phyloP scores from a whole-genome alignment of 53 echinoderm and acorn worm genomes.

The Luidia sarsii region DNA sequence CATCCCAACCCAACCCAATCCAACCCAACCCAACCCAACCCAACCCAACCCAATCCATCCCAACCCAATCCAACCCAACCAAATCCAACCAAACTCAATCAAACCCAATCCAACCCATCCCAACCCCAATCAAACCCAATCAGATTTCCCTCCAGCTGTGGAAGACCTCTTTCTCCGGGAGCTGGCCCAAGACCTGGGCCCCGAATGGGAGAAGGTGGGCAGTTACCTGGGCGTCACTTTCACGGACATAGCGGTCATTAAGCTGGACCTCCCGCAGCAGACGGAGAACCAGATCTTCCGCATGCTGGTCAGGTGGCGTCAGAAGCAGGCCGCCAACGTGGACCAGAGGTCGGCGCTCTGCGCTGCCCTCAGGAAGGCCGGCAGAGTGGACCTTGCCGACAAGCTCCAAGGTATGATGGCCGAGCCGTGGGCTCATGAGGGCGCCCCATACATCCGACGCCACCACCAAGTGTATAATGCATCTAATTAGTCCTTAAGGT shows the following conservation, averaged over 20 bases:
- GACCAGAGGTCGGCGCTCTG: background rate
- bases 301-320: background rate
- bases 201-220: slow-evolving; percentile 2
- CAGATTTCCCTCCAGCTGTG: background rate
- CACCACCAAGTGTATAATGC: no score
- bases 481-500: no score
- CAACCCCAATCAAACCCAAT: no score
- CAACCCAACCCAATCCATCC: no score
- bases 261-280: background rate
- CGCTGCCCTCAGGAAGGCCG: background rate
- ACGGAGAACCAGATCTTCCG: slow-evolving; percentile 27
- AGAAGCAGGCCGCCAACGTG: background rate
- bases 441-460: no score
- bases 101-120: no score
- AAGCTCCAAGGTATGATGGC: background rate
- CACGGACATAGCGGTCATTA: background rate
- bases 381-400: background rate
- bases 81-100: no score
- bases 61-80: no score
- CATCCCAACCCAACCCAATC: no score
- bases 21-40: no score
- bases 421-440: no score
- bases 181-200: background rate
- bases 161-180: background rate
- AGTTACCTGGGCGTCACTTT: background rate